phyloP scores from a whole-genome alignment of 2,797 vertebrate species.

The Spea hammondii region DNA sequence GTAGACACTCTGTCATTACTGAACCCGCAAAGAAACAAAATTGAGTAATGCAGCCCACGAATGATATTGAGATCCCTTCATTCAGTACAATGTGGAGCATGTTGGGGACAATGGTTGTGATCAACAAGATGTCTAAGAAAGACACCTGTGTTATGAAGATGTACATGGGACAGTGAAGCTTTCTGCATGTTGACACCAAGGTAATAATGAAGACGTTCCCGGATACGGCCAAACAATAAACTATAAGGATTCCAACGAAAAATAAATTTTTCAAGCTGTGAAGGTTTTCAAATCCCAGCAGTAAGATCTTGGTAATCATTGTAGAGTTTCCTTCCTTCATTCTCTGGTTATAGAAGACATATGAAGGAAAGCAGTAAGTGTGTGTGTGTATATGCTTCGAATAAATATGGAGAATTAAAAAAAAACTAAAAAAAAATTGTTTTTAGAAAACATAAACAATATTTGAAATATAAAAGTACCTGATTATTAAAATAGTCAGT shows the following conservation, averaged over 20 bases:
- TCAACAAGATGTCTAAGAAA: background rate
- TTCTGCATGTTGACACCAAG: background rate
- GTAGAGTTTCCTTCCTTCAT: background rate
- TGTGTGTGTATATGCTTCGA: too few species aligned
- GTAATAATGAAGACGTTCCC: background rate
- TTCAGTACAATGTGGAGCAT: background rate
- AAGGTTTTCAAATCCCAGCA: background rate
- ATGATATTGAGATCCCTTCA: background rate
- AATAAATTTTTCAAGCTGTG: background rate
- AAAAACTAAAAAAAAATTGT: too few species aligned
- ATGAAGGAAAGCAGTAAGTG: too few species aligned
- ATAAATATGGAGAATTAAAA: too few species aligned
- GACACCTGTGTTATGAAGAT: conserved; percentile 12
- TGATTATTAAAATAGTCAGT: too few species aligned
- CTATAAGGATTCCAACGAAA: background rate
- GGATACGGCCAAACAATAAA: background rate
- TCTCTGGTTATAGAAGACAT: too few species aligned
- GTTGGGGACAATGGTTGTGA: background rate
- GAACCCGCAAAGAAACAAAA: background rate
- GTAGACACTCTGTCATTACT: conserved; percentile 26
- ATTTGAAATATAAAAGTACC: too few species aligned
- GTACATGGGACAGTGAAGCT: conserved; percentile 9
- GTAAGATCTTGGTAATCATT: background rate
- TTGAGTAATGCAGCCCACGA: background rate
- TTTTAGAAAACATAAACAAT: too few species aligned